Percentiles rank a stretch among this genome's conserved stretches.
Evolutionary conservation across 2,797 vertebrate species (phyloP).

Genomic region (Hybognathus amarus): DNA sequence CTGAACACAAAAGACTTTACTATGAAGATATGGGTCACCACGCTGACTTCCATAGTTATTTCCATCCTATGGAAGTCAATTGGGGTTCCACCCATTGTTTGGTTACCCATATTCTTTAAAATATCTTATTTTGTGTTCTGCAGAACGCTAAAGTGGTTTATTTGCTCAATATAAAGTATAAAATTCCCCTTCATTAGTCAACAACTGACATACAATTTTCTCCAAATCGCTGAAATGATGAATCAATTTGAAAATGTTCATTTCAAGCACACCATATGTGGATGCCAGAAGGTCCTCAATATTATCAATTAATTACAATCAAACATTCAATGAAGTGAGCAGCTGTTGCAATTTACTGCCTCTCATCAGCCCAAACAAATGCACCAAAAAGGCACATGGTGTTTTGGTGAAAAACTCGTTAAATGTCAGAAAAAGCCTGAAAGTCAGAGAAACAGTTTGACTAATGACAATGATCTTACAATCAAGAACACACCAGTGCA

Average conservation of each 20-base stretch:
- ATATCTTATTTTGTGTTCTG: not conserved
- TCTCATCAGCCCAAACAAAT: slow-evolving; percentile 48
- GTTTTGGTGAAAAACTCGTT: slow-evolving; percentile 29
- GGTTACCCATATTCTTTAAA: not conserved
- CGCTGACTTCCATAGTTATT: not conserved
- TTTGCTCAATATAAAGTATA: slow-evolving; percentile 13
- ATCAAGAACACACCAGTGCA: slow-evolving; percentile 10
- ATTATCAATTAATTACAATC: slow-evolving; percentile 57
- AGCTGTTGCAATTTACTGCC: slow-evolving; percentile 71
- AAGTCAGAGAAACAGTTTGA: slow-evolving; percentile 8
- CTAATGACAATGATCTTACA: slow-evolving; percentile 34
- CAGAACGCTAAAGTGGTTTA: slow-evolving; percentile 4
- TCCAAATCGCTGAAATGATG: slow-evolving; percentile 18
- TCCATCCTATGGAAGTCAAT: not conserved
- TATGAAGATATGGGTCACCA: not conserved
- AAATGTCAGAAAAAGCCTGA: not conserved
- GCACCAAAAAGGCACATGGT: slow-evolving; percentile 55
- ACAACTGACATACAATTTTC: slow-evolving; percentile 1
- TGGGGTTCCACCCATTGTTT: not conserved
- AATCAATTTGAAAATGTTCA: slow-evolving; percentile 33
- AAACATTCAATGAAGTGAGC: slow-evolving; percentile 60
- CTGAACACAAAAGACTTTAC: not conserved
- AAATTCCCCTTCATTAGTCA: slow-evolving; percentile 36
- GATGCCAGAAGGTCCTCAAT: slow-evolving; percentile 38
- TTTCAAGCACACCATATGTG: slow-evolving; percentile 41